Evolutionary conservation across 2,888 invertebrate genomes (phyloP).

Genomic region (Exephanes ischioxanthus): DNA sequence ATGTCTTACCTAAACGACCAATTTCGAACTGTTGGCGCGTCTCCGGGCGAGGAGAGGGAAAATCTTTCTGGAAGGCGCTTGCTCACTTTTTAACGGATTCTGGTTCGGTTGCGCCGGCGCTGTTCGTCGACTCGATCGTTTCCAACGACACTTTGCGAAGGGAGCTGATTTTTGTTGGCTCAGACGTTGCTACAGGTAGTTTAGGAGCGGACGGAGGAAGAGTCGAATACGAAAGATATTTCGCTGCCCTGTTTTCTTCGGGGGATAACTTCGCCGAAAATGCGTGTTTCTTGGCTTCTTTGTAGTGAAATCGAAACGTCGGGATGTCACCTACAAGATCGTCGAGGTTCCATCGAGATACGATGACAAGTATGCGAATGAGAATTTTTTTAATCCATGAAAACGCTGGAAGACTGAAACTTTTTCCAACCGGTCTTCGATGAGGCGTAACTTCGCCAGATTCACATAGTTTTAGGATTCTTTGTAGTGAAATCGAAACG

Average conservation of each 20-base stretch:
- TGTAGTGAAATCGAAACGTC: too few species aligned
- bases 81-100: slow-evolving; percentile 25
- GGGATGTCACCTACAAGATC: neutral
- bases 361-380: neutral
- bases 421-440: neutral
- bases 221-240: too few species aligned
- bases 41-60: neutral
- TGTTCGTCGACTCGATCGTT: neutral
- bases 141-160: neutral
- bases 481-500: too few species aligned
- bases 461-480: too few species aligned
- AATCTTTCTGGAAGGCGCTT: neutral
- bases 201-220: too few species aligned
- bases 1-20: neutral
- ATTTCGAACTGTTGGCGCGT: neutral
- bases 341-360: neutral
- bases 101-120: neutral
- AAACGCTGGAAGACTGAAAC: too few species aligned
- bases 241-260: neutral
- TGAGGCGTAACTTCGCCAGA: neutral
- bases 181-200: neutral
- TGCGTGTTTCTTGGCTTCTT: too few species aligned
- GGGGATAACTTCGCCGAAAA: neutral
- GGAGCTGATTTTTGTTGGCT: neutral
- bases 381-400: too few species aligned